Conservation (phyloP, 2,113 vertebrate species). For the Phainopepla nitens region DNA sequence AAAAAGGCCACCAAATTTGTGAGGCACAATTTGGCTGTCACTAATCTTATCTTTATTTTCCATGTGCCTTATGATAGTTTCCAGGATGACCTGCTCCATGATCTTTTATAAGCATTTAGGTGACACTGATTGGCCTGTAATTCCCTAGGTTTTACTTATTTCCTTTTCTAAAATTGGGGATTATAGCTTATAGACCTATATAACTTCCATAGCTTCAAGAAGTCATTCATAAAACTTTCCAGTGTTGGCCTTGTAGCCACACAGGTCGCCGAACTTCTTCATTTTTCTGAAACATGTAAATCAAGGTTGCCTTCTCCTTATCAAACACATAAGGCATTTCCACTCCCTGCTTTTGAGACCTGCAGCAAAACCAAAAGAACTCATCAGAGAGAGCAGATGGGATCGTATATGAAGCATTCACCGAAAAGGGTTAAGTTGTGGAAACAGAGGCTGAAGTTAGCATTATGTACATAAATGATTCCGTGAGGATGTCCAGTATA, state of each 20-base stretch:
- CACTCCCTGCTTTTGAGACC: neutral
- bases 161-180: neutral
- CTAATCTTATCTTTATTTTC: neutral
- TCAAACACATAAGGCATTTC: neutral
- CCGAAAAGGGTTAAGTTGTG: neutral
- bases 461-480: neutral
- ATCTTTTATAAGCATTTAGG: neutral
- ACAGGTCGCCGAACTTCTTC: neutral
- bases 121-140: neutral
- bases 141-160: neutral
- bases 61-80: neutral
- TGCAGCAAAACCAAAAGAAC: neutral
- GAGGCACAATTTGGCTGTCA: neutral
- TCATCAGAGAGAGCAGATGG: neutral
- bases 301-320: neutral
- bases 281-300: neutral
- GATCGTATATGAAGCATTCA: neutral
- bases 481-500: neutral
- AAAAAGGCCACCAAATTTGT: neutral
- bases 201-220: neutral
- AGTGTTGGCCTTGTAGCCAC: neutral
- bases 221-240: neutral
- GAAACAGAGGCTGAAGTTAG: neutral
- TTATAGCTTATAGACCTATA: neutral
- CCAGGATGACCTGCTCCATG: neutral